A percentile compares a stretch with the other conserved stretches of the same genome.
These are phyloP conservation scores for Mylabris sibirica DNA, from an alignment of 2,888 invertebrate species.

Conservation along the genomic window DNA sequence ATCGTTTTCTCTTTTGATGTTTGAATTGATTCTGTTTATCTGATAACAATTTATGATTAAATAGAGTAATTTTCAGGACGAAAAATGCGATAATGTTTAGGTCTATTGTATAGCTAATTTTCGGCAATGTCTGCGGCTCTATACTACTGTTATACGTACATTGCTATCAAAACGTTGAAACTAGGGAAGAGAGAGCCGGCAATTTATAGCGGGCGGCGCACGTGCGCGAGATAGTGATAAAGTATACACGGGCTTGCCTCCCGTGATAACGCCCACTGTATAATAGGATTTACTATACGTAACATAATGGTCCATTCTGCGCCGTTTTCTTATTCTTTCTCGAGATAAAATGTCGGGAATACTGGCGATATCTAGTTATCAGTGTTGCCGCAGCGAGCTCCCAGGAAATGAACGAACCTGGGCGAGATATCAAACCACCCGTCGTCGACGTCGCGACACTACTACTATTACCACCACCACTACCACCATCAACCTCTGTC, in stretches of 20 bases:
- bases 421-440: slow-evolving; percentile 54
- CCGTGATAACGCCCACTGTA: slow-evolving; percentile 61
- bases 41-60: not conserved
- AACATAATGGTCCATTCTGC: slow-evolving; percentile 64
- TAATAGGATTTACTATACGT: slow-evolving; percentile 64
- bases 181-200: slow-evolving; percentile 42
- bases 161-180: slow-evolving; percentile 3
- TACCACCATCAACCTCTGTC: slow-evolving; percentile 23
- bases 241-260: slow-evolving; percentile 59
- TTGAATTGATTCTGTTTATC: not conserved
- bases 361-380: slow-evolving; percentile 63
- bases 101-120: slow-evolving; percentile 46
- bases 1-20: not conserved
- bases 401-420: slow-evolving; percentile 63
- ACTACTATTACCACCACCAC: slow-evolving; percentile 25
- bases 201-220: slow-evolving; percentile 59
- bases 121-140: slow-evolving; percentile 51
- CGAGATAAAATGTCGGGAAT: slow-evolving; percentile 62
- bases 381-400: slow-evolving; percentile 59
- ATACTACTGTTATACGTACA: slow-evolving; percentile 1
- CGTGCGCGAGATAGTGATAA: slow-evolving; percentile 61
- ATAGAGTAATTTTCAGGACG: not conserved
- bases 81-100: slow-evolving; percentile 9
- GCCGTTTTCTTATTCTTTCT: slow-evolving; percentile 64
- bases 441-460: slow-evolving; percentile 47